phyloP scores from a whole-genome alignment of 2,888 invertebrate genomes.

The Leptarthrus brevirostris region DNA sequence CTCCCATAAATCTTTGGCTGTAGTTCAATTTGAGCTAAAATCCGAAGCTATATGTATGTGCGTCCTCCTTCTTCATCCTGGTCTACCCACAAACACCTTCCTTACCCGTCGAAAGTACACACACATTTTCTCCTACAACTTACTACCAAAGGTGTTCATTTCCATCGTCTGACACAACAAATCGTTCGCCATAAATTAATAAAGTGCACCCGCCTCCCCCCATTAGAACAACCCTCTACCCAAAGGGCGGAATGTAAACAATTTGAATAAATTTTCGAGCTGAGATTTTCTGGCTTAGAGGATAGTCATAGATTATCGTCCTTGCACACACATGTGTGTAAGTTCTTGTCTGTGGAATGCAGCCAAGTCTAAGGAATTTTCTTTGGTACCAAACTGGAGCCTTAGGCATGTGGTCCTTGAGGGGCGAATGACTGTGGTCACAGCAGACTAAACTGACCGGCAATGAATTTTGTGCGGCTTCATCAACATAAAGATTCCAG shows the following conservation, averaged over 20 bases:
- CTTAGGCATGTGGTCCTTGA: conserved; percentile 22
- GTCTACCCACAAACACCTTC: neutral
- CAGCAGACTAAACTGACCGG: conserved; percentile 20
- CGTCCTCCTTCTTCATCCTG: neutral
- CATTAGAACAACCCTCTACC: neutral
- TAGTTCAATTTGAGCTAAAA: conserved; percentile 42
- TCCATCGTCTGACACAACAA: conserved; percentile 35
- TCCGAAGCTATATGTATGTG: no score
- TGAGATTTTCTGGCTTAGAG: conserved; percentile 34
- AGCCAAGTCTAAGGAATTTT: conserved; percentile 4
- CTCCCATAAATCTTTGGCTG: conserved; percentile 40
- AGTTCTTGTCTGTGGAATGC: neutral
- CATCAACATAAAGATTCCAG: conserved; percentile 35
- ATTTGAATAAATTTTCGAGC: conserved; percentile 51
- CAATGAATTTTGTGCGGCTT: conserved; percentile 28
- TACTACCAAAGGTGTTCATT: neutral
- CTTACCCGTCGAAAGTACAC: neutral
- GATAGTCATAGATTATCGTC: conserved; percentile 26
- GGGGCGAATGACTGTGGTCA: conserved; percentile 15
- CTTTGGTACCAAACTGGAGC: conserved; percentile 5
- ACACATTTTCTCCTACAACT: no score
- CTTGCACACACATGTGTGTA: neutral
- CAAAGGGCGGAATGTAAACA: conserved; percentile 49
- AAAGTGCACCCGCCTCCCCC: conserved; percentile 7
- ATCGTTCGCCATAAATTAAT: conserved; percentile 45